These are phyloP conservation scores for Hyles euphorbiae DNA, from an alignment of 1,140 invertebrate species.

Conservation along the genomic window DNA sequence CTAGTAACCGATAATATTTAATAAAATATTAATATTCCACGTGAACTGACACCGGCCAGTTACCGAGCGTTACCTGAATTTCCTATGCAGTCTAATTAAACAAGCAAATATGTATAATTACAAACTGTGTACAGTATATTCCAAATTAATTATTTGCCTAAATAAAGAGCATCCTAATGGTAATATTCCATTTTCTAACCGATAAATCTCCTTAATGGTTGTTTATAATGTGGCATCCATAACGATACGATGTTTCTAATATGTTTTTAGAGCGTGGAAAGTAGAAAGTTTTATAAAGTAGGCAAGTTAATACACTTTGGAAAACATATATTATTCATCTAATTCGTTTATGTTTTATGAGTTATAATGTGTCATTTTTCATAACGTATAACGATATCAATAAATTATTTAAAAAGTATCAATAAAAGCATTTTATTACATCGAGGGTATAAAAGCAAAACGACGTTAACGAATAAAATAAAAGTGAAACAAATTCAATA, in stretches of 20 bases:
- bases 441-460: too few species aligned
- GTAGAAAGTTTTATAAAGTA: constrained; percentile 72
- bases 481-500: too few species aligned
- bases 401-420: neutral
- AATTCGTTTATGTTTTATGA: constrained; percentile 17
- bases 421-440: too few species aligned
- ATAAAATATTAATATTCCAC: constrained; percentile 30
- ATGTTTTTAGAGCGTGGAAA: constrained; percentile 74
- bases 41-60: neutral
- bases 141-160: too few species aligned
- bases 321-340: constrained; percentile 33
- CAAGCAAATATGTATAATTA: too few species aligned
- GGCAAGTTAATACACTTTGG: constrained; percentile 57
- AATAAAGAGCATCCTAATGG: too few species aligned
- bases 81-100: too few species aligned
- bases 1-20: constrained; percentile 27
- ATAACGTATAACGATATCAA: neutral
- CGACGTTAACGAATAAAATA: too few species aligned
- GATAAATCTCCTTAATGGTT: constrained; percentile 42
- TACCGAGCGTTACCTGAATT: neutral
- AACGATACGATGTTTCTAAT: constrained; percentile 62
- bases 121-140: neutral
- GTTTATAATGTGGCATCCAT: constrained; percentile 58
- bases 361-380: constrained; percentile 1
- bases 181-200: constrained; percentile 16